Percentiles rank a stretch among this genome's conserved stretches.
phyloP scores from a whole-genome alignment of 2,113 vertebrate genomes.

The Hyaena hyaena region DNA sequence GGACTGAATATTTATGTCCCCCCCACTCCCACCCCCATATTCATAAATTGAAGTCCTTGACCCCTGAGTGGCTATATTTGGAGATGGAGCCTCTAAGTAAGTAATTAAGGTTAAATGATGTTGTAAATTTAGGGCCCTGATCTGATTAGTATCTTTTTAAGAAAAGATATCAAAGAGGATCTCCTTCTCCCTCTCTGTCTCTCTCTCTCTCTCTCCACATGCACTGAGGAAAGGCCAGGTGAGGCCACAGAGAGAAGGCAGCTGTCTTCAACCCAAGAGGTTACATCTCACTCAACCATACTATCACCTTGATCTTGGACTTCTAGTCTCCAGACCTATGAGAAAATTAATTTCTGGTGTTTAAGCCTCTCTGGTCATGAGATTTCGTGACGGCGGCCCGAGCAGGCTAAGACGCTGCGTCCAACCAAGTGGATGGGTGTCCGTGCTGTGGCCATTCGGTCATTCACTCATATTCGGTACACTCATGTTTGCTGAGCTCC shows the following conservation, averaged over 20 bases:
- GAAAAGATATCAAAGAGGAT: neutral
- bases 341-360: neutral
- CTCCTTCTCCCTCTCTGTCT: neutral
- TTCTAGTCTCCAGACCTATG: neutral
- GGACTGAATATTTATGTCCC: neutral
- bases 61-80: neutral
- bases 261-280: neutral
- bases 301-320: too few relatives aligned
- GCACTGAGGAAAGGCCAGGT: neutral
- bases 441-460: neutral
- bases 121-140: neutral
- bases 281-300: neutral
- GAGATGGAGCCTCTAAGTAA: neutral
- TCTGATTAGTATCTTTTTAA: neutral
- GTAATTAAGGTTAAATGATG: neutral
- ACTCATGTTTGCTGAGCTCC: neutral
- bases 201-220: neutral
- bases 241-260: neutral
- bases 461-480: neutral
- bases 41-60: neutral
- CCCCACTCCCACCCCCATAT: fast-evolving
- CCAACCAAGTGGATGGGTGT: neutral
- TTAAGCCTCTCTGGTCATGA: too few relatives aligned
- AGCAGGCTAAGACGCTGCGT: too few relatives aligned
- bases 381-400: neutral